Base-by-base conservation (phyloP, 2,113 vertebrate species). In the Merops nubicus region DNA sequence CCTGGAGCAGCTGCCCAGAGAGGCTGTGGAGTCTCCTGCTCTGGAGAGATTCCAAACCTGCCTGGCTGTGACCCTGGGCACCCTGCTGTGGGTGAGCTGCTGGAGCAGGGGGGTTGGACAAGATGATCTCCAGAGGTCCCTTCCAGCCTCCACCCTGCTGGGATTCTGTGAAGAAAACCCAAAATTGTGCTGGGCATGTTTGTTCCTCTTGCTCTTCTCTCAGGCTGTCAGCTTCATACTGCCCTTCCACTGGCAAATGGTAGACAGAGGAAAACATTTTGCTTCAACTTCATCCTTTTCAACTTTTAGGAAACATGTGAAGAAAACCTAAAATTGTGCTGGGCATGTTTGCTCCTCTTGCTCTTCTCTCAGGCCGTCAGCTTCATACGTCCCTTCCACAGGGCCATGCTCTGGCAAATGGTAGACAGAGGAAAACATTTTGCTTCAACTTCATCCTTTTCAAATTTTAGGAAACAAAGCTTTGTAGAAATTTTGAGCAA, bases 161-260 rank as follows among this genome's bases (percentile, higher is more conserved):
- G 53, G 53, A 31, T 54, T 31, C 53, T 31, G 29, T 54, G 53
- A 54, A 54, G 45, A 47, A 47, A 5, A n/a, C 54, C 54, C n/a
- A 33, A 56, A 56, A 13, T 21, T 6, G 31, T 11, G 3, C 31
- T 33, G 54, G 31, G 31, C 21, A 15, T 15, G 21, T 59, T 59
- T 34, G n/a, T n/a, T 34, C n/a, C 21, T 59, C 21, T 59, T 3
- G 13, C n/a, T 15, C n/a, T 23, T 64, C 47, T 33, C 28, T 33
- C 5, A 0, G 1, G 1, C n/a, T 8, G 47, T 8, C 14, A 6
- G 8, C 33, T n/a, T n/a, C 47, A 21, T 26, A 2, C 26, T 43
- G 26, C 18, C 38, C 17, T 29, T 7, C 15, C 19, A 3, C 14
- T 29, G 75, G 43, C 18, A 57, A 12, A 6, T 1, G 7, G 26